A percentile compares a stretch with the other conserved stretches of the same genome.
Evolutionary conservation across 1,140 invertebrate species (phyloP).

Genomic region (Pararge aegeria): DNA sequence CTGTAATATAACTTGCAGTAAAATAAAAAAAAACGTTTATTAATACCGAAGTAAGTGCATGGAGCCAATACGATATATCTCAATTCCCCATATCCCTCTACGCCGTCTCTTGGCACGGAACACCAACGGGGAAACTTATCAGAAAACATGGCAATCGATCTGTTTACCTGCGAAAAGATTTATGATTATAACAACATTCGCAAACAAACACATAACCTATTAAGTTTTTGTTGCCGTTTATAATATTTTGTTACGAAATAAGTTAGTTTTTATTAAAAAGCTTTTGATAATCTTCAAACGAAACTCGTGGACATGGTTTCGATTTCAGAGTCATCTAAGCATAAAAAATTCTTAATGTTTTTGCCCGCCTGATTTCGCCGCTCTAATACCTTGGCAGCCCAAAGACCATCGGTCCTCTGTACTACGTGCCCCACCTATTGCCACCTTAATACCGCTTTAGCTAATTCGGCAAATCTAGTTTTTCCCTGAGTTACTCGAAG

Average conservation of each 20-base stretch:
- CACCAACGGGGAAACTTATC: slow-evolving; percentile 26
- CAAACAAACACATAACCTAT: slow-evolving; percentile 33
- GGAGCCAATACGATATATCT: slow-evolving; percentile 5
- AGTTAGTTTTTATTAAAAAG: neutral
- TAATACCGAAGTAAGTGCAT: neutral
- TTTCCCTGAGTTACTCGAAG: too few relatives aligned
- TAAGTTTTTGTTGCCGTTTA: slow-evolving; percentile 8
- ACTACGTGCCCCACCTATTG: too few relatives aligned
- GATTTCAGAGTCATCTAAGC: too few relatives aligned
- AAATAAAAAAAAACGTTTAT: neutral
- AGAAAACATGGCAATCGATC: slow-evolving; percentile 31
- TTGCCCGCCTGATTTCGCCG: too few relatives aligned
- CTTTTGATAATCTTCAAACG: neutral
- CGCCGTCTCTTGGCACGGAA: slow-evolving; percentile 31
- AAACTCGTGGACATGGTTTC: too few relatives aligned
- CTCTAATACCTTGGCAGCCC: too few relatives aligned
- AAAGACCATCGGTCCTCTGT: too few relatives aligned
- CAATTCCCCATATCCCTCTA: slow-evolving; percentile 14
- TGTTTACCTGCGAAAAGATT: slow-evolving; percentile 41
- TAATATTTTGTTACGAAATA: neutral
- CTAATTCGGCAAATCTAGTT: too few relatives aligned
- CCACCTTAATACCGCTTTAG: too few relatives aligned
- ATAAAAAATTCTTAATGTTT: too few relatives aligned
- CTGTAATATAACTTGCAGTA: too few relatives aligned
- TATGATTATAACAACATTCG: slow-evolving; percentile 32